Evolutionary conservation across 2,888 invertebrate genomes (phyloP), one percentile per base, ranked within the genome.

Genomic region (Tanytarsus gracilentus): DNA sequence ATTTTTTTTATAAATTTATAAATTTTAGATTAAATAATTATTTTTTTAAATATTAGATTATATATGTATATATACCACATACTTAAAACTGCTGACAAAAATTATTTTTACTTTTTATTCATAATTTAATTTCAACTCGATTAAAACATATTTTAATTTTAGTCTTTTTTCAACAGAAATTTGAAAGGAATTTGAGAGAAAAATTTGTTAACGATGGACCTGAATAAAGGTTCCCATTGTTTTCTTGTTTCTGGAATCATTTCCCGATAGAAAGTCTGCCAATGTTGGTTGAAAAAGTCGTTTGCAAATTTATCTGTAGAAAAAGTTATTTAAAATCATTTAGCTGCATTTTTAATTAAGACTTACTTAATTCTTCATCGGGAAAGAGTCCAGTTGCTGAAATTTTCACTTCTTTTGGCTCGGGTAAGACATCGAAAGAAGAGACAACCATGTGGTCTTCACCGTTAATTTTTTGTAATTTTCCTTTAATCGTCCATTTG

Each of bases 331-430:
- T 18, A 36, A 29, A 11, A 49, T 23, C n/a, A 33, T 3, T 11
- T 11, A 4, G 2, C 9, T 30, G n/a, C 9, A 30, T 7, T 18
- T 44, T 30, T 1, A 16, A 21, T 16, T 4, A 5, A 27, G 61
- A 78, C 84, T 79, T 72, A 86, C 86, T 84, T 61, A 85, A 70
- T 39, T 78, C 78, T 2, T 82, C 81, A 66, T 84, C 80, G 61
- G 79, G 76, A 66, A 81, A 77, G 7, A 81, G 67, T 62, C 84
- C 83, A 27, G 75, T 76, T 55, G 84, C 76, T 66, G 76, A 76
- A 23, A 82, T 71, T 62, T 76, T 77, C 79, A 86, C 77, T 62
- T 76, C 76, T 16, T 80, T 80, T 14, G 86, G 74, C 66, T 83
- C 82, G 4, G 85, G 84, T 30, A 77, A 74, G 72, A 82, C 74